Evolutionary conservation across 1,140 invertebrate species (phyloP).

Genomic region (Bombus vancouverensis): DNA sequence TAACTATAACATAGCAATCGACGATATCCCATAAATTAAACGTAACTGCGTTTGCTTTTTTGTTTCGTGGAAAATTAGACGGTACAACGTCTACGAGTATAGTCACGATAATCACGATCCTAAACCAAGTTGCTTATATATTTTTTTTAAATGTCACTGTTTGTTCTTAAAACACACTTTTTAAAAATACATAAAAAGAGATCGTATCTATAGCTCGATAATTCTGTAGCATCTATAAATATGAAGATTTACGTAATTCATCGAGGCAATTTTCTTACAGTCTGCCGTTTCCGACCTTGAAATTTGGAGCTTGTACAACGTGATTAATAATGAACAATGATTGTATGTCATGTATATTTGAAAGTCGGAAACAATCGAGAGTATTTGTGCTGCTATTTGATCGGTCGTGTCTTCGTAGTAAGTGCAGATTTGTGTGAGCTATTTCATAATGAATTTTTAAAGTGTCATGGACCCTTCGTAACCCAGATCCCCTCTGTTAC

Average conservation of each 20-base stretch:
- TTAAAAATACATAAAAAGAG: background rate
- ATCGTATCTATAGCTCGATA: background rate
- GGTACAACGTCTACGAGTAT: background rate
- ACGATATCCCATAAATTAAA: background rate
- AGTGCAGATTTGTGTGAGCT: slow-evolving; percentile 71
- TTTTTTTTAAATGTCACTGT: too few species aligned
- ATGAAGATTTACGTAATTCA: background rate
- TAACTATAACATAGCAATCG: background rate
- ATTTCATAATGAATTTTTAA: slow-evolving; percentile 70
- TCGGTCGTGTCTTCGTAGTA: slow-evolving; percentile 55
- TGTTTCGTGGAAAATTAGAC: background rate
- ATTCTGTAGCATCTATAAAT: background rate
- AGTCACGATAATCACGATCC: background rate
- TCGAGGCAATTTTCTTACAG: background rate
- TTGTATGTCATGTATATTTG: background rate
- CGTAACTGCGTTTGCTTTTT: background rate
- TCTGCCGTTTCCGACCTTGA: background rate
- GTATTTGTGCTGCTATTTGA: slow-evolving; percentile 43
- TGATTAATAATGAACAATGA: background rate
- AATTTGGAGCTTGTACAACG: background rate
- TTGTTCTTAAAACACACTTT: background rate
- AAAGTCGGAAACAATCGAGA: background rate
- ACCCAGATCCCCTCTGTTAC: slow-evolving; percentile 64
- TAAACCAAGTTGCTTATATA: too few species aligned
- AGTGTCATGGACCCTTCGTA: slow-evolving; percentile 64